Base-by-base conservation (phyloP, 2,888 invertebrate genomes). In the Dynastes hyllus region DNA sequence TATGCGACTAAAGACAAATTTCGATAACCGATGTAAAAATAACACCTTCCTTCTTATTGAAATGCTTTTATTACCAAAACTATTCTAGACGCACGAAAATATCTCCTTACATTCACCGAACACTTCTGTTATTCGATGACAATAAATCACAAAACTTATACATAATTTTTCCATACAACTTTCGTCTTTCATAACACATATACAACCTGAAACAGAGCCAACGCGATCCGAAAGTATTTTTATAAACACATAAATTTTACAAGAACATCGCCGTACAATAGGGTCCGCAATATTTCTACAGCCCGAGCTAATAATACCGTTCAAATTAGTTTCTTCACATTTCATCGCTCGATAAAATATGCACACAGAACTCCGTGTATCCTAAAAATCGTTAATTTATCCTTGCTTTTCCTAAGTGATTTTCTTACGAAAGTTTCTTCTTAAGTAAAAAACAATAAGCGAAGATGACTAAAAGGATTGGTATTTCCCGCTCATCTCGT, bases 211-310 rank as follows among this genome's bases (percentile, higher is more conserved):
- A 75, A 61, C 29, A 45, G 61, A 61, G 73, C 73, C 73, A 75
- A 75, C 61, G 5, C 73, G 50, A 75, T 61, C 61, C 73, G 61
- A 55, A 69, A 29, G 13, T 75, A 75, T 75, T 75, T 75, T 75
- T 75, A 75, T 61, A 61, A 75, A 75, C 73, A 45, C 73, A 75
- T 75, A 75, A 75, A 75, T 75, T 75, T 75, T 22, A 51, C 27
- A 50, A 61, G 73, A 75, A 75, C 73, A 61, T 75, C 73, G 50
- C 61, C 45, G 45, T 29, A 75, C 73, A 75, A 75, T 75, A 61
- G 58, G 45, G 37, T 61, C 73, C 51, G 58, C 61, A 75, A 75
- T 75, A 75, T 75, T 61, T 75, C 73, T 61, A 61, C 61, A 22
- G 37, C 13, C 16, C 16, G 58, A 58, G 73, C 73, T 75, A 75